Conservation (phyloP, 1,140 invertebrate genomes). For the Ridgeia piscesae region DNA sequence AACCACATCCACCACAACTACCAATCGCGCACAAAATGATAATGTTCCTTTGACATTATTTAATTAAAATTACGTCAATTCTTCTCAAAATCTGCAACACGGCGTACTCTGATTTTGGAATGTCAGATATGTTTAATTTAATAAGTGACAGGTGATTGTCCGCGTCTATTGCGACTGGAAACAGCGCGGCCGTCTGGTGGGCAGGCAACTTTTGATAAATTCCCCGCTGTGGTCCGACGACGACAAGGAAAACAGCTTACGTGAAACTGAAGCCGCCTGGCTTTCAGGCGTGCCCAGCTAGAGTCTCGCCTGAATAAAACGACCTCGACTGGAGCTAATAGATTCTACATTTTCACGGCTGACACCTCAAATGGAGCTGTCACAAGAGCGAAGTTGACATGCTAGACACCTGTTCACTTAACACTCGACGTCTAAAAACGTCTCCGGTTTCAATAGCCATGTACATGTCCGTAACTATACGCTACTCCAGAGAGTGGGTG, state of each 20-base stretch:
- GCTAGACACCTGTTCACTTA: neutral
- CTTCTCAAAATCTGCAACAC: neutral
- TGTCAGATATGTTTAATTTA: neutral
- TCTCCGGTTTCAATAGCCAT: neutral
- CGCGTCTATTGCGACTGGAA: neutral
- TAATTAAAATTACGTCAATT: neutral
- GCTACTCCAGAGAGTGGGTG: neutral
- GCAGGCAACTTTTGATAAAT: neutral
- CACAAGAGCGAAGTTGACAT: neutral
- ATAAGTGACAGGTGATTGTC: neutral
- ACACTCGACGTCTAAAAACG: constrained; percentile 4
- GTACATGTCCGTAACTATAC: neutral
- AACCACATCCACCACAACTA: neutral
- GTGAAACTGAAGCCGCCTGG: neutral
- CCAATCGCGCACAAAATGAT: neutral
- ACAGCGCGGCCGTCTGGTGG: neutral
- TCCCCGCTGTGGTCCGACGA: neutral
- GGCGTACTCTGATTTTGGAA: neutral
- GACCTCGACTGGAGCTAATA: neutral
- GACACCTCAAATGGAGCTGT: neutral
- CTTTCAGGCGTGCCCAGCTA: neutral
- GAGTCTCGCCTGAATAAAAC: neutral
- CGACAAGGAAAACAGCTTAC: neutral
- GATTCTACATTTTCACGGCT: neutral
- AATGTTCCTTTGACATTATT: neutral